These are phyloP conservation scores for Drosophila helvetica DNA, from an alignment of 2,888 invertebrate genomes.

Conservation along the genomic window DNA sequence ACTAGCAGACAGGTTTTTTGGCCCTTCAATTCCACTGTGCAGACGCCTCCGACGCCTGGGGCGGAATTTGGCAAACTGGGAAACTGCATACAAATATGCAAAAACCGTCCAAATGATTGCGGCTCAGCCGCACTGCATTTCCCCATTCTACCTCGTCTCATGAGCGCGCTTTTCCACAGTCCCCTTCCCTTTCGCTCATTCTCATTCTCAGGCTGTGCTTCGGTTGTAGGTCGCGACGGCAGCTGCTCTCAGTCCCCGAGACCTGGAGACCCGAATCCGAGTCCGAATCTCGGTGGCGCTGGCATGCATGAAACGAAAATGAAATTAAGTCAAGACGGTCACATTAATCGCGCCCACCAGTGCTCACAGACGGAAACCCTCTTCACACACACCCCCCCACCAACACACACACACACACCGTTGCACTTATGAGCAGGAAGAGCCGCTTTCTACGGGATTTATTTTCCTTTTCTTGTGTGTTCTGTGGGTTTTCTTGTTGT, in stretches of 20 bases:
- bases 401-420: conserved; percentile 41
- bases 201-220: conserved; percentile 23
- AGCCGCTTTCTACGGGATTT: conserved; percentile 67
- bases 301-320: conserved; percentile 72
- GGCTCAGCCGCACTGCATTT: conserved; percentile 67
- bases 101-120: conserved; percentile 77
- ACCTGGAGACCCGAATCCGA: conserved; percentile 32
- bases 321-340: conserved; percentile 79
- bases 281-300: conserved; percentile 3
- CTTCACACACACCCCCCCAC: not conserved
- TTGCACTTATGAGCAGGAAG: conserved; percentile 53
- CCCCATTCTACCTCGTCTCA: conserved; percentile 5
- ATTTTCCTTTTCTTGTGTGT: conserved; percentile 55
- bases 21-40: conserved; percentile 50
- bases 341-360: conserved; percentile 64
- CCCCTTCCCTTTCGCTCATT: conserved; percentile 12
- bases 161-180: conserved; percentile 22
- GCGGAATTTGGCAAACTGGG: conserved; percentile 68
- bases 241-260: conserved; percentile 36
- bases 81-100: conserved; percentile 76
- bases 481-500: conserved; percentile 36
- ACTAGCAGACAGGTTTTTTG: not conserved
- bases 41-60: conserved; percentile 48
- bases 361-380: not conserved
- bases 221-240: conserved; percentile 52